Base-by-base conservation (phyloP, 2,888 invertebrate genomes). In the Zaprionus lineosus region DNA sequence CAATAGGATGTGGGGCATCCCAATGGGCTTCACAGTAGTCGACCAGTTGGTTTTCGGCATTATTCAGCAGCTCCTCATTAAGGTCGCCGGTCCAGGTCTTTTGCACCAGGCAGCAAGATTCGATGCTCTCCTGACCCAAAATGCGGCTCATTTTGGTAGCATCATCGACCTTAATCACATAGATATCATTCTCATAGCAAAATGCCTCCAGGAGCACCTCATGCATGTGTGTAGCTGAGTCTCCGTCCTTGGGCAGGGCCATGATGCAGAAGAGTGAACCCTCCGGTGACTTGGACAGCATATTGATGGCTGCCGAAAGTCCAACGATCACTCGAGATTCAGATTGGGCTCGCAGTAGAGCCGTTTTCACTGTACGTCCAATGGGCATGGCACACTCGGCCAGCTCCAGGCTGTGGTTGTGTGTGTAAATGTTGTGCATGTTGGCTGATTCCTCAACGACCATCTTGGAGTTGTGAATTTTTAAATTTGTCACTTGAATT, bases 151-250 rank as follows among this genome's bases (percentile, higher is more conserved):
- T 66, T 79, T 91, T 92, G 74, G 91, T 90, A 36, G 91, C 90
- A 61, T 91, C 91, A 72, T 92, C 92, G 39, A 92, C 94, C 91
- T 94, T 93, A 67, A 95, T 92, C 46, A 94, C 93, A 79, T 94
- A 93, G 83, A 95, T 95, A 71, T 93, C 94, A 64, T 95, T 94
- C 88, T 95, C 95, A 28, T 93, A 94, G 88, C 95, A 95, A 88
- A 94, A 95, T 0, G 95, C 95, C 84, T 95, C 94, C 21, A 95
- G 90, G 0, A 95, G 91, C 3, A 95, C 95, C 85, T 94, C 94
- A 81, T 95, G 95, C 92, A 95, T 94, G 85, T 95, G 95, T 4
- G 93, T 94, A 3, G 94, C 94, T 18, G 94, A 93, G 88, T 95
- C 95, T 2, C 93, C 94, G 26, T 92, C 93, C 39, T 92, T 91